phyloP scores from a whole-genome alignment of 2,113 vertebrate species.

The Reinhardtius hippoglossoides region DNA sequence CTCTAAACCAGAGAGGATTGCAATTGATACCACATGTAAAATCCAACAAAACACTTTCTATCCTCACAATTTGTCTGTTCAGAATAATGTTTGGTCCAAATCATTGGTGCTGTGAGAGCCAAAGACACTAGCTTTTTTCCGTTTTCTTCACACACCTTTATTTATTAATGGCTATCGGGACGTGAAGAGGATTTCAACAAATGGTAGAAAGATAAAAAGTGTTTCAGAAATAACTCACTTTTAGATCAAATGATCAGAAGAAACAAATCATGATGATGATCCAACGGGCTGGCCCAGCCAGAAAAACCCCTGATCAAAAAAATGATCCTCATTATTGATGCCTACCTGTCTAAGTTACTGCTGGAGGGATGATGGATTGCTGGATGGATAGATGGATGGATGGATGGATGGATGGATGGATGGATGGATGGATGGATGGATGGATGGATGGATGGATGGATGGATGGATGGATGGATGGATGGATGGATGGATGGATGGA shows the following conservation, averaged over 20 bases:
- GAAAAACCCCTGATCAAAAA: constrained; percentile 57
- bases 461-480: not conserved
- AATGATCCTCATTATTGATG: constrained; percentile 62
- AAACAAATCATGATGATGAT: too few species aligned
- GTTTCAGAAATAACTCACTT: too few species aligned
- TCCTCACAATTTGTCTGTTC: not conserved
- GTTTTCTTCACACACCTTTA: too few species aligned
- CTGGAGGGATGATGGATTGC: not conserved
- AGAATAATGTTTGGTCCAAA: not conserved
- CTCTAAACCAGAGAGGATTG: too few species aligned
- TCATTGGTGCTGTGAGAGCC: too few species aligned
- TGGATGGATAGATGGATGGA: not conserved
- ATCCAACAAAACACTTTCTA: too few species aligned
- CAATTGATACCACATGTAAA: too few species aligned
- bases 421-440: not conserved
- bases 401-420: not conserved
- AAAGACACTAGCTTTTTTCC: too few species aligned
- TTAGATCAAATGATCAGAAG: too few species aligned
- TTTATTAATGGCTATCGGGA: too few species aligned
- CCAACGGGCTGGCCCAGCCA: constrained; percentile 35
- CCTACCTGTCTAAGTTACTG: constrained; percentile 40
- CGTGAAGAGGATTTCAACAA: too few species aligned
- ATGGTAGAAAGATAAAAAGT: too few species aligned
- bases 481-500: not conserved
- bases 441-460: not conserved